Conservation (phyloP, 2,888 invertebrate species). For the Pterostichus niger region DNA sequence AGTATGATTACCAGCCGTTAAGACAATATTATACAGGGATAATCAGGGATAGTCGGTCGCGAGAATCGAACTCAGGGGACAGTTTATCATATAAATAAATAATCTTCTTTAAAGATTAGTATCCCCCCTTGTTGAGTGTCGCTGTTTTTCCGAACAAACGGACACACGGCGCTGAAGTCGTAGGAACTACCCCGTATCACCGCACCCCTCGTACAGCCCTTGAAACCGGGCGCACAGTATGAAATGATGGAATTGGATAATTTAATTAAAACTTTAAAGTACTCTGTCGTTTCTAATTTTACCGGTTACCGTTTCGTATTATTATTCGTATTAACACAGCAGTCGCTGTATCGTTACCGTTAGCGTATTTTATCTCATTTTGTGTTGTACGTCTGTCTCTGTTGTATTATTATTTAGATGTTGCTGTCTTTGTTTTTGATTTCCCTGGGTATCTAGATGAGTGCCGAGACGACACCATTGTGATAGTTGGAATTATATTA, state of each 20-base stretch:
- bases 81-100: too few relatives aligned
- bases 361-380: constrained; percentile 44
- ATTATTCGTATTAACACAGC: constrained; percentile 66
- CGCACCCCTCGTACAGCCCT: background rate
- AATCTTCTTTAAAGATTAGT: background rate
- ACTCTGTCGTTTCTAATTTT: constrained; percentile 69
- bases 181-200: background rate
- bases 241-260: constrained; percentile 72
- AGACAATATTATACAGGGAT: too few relatives aligned
- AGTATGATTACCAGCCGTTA: too few relatives aligned
- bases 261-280: constrained; percentile 72
- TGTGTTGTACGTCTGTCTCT: constrained; percentile 3
- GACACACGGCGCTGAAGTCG: constrained; percentile 8
- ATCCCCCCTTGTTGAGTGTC: too few relatives aligned
- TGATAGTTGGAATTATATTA: constrained; percentile 11
- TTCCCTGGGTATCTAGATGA: constrained; percentile 25
- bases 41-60: too few relatives aligned
- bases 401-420: constrained; percentile 37
- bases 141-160: too few relatives aligned
- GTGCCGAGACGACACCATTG: background rate
- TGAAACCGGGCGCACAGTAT: constrained; percentile 60
- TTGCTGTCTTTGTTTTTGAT: constrained; percentile 45
- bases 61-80: too few relatives aligned
- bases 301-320: constrained; percentile 67
- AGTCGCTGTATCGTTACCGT: constrained; percentile 46